phyloP scores from a whole-genome alignment of 2,113 vertebrate species.

The Heterochromis multidens region DNA sequence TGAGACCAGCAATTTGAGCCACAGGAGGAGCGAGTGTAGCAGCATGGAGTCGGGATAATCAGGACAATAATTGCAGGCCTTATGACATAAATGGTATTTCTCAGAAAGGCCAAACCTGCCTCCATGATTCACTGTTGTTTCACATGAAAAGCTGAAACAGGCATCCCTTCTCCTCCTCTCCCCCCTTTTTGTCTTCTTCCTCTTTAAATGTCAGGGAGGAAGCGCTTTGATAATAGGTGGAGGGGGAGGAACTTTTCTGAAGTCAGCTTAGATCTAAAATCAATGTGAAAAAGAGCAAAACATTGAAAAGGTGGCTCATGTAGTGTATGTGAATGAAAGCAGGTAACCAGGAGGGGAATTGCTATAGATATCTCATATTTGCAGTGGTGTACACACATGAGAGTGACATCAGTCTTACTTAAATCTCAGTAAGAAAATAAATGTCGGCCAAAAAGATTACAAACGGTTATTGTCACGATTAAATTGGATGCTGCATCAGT shows the following conservation, averaged over 20 bases:
- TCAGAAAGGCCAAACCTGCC: conserved; percentile 55
- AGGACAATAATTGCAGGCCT: conserved; percentile 30
- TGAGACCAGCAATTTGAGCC: background rate
- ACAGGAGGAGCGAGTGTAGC: background rate
- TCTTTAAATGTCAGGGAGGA: conserved; percentile 68
- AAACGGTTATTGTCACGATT: background rate
- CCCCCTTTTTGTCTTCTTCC: conserved; percentile 35
- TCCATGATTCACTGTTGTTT: conserved; percentile 33
- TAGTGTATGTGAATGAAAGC: background rate
- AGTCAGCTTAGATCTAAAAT: conserved; percentile 58
- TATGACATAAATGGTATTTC: conserved; percentile 28
- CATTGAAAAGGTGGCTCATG: conserved; percentile 17
- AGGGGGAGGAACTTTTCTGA: conserved; percentile 51
- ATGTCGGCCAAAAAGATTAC: background rate
- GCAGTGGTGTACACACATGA: background rate
- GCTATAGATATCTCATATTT: background rate
- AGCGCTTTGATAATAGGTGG: conserved; percentile 60
- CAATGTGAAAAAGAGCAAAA: conserved; percentile 50
- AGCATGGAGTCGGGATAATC: background rate
- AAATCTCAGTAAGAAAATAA: background rate
- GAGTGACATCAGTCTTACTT: background rate
- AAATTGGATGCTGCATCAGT: background rate
- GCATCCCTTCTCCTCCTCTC: background rate
- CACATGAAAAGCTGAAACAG: conserved; percentile 34
- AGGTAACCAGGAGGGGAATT: background rate